Base-by-base conservation (phyloP, 2,888 invertebrate genomes). In the Serripes groenlandicus region DNA sequence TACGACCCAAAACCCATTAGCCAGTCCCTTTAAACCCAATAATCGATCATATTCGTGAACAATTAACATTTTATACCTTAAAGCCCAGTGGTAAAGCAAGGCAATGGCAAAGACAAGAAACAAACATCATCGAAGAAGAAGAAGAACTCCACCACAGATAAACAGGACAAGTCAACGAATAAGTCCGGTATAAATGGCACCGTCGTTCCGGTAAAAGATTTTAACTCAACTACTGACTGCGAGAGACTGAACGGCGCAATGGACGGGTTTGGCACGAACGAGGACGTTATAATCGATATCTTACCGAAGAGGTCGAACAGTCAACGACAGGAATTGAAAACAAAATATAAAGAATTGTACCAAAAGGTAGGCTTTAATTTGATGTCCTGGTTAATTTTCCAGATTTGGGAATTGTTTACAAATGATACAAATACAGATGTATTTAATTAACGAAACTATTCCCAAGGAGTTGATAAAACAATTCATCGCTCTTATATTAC, bases 321-420 rank as follows among this genome's bases (percentile, higher is more conserved):
- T 26, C 91, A 93, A 75, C 80, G 93, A 77, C 93, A 93, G 75
- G 77, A 88, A 9, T 73, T 93, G 5, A 91, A 89, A 83, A 85
- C 83, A 30, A 89, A 90, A 76, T 93, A 91, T 72, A 60, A 86
- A 35, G 86, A 92, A 23, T 88, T 86, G 56, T 89, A 89, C 73
- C 85, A 87, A 54, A 87, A 90, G 88, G 90, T 90, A 75, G 32
- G 64, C 3, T n/a, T n/a, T n/a, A n/a, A n/a, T n/a, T n/a, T n/a
- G n/a, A n/a, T n/a, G n/a, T n/a, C n/a, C n/a, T n/a, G n/a, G n/a
- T n/a, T n/a, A n/a, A n/a, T n/a, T n/a, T n/a, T n/a, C n/a, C n/a
- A n/a, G n/a, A n/a, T n/a, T n/a, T n/a, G n/a, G n/a, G n/a, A n/a
- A n/a, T n/a, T n/a, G n/a, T n/a, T n/a, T n/a, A n/a, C n/a, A n/a